Conservation (phyloP, 2,113 vertebrate species). For the Pituophis catenifer region DNA sequence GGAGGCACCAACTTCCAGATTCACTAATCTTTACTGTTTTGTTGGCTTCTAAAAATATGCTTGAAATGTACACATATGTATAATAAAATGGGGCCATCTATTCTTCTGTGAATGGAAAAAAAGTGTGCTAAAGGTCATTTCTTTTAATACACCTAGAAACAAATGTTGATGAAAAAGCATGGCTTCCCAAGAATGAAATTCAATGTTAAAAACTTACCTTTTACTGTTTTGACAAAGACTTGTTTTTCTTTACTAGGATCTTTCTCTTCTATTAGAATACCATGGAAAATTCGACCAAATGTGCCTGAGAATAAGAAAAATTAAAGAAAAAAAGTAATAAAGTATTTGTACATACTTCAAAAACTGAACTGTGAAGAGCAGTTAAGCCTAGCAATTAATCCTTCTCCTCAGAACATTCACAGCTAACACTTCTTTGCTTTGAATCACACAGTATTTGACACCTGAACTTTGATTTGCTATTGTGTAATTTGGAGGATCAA, state of each 20-base stretch:
- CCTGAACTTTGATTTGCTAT: neutral
- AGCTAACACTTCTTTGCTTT: neutral
- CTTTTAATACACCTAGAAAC: neutral
- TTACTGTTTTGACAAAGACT: constrained; percentile 96
- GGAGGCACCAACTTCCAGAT: neutral
- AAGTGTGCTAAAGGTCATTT: neutral
- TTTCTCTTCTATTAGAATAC: constrained; percentile 92
- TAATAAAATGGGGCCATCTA: neutral
- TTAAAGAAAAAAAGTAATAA: neutral
- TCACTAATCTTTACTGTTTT: neutral
- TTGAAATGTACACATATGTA: neutral
- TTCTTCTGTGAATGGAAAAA: neutral
- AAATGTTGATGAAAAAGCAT: neutral
- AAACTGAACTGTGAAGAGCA: neutral
- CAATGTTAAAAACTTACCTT: constrained; percentile 77
- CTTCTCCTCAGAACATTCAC: neutral
- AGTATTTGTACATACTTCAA: rapidly evolving
- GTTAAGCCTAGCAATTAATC: neutral
- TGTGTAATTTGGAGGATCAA: neutral
- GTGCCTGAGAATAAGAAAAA: constrained; percentile 80
- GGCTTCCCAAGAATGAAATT: neutral
- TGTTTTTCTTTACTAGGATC: constrained; percentile 94
- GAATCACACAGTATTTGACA: neutral
- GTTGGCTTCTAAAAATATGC: neutral
- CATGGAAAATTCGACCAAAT: constrained; percentile 96